Conservation (phyloP, 2,888 invertebrate species). For the Aphodius sticticus region DNA sequence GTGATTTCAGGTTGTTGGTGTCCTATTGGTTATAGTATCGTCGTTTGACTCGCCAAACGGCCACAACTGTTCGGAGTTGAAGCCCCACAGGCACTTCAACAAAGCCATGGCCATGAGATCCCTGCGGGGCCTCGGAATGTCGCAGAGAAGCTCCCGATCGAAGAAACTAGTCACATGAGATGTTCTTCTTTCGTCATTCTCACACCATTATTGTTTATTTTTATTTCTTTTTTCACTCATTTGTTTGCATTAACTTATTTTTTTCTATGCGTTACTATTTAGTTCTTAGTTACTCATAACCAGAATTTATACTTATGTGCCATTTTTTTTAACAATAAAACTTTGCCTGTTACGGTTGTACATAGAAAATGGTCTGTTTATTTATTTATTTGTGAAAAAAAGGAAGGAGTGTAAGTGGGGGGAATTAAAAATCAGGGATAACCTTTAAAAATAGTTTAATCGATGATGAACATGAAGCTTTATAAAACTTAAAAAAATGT, state of each 20-base stretch:
- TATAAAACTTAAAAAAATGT: conserved; percentile 31
- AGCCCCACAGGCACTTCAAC: conserved; percentile 85
- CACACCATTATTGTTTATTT: conserved; percentile 39
- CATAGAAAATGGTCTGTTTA: not conserved
- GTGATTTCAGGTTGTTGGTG: conserved; percentile 76
- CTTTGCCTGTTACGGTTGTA: conserved; percentile 4
- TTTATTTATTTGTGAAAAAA: not conserved
- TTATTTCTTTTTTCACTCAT: conserved; percentile 39
- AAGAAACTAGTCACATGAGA: conserved; percentile 49
- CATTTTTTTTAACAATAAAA: conserved; percentile 28
- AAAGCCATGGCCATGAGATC: conserved; percentile 90
- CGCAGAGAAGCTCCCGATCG: conserved; percentile 50
- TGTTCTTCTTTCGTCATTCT: conserved; percentile 37
- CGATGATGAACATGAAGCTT: conserved; percentile 41
- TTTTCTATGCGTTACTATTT: not conserved
- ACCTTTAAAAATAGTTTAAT: conserved; percentile 47
- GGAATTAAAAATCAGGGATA: not conserved
- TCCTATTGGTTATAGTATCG: conserved; percentile 82
- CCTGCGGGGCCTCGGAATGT: conserved; percentile 65
- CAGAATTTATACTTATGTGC: conserved; percentile 35
- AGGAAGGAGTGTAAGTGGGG: too few species aligned
- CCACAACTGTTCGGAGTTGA: conserved; percentile 61
- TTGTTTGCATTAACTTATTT: conserved; percentile 19
- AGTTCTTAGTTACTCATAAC: not conserved
- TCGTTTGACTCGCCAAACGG: conserved; percentile 68